These are phyloP conservation scores for Zygogramma bicolorata DNA, from an alignment of 2,888 invertebrate genomes.

Conservation along the genomic window DNA sequence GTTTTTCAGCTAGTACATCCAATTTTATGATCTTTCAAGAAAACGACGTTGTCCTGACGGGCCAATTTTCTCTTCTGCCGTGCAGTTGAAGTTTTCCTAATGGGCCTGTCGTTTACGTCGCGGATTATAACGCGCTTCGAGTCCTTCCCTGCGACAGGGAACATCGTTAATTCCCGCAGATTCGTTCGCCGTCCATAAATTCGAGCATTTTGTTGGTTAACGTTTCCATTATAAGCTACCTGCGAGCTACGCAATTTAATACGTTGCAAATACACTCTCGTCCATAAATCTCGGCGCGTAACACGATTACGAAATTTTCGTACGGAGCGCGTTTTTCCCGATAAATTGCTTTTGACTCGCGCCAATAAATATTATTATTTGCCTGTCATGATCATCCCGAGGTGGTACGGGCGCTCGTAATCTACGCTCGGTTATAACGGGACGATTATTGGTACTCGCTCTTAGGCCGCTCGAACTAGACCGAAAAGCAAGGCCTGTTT, in stretches of 20 bases:
- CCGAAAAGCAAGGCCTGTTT: too few species aligned
- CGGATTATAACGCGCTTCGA: not conserved
- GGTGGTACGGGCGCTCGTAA: slow-evolving; percentile 36
- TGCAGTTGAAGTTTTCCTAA: not conserved
- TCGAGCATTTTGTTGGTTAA: slow-evolving; percentile 47
- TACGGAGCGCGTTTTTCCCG: slow-evolving; percentile 35
- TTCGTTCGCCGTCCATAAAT: slow-evolving; percentile 41
- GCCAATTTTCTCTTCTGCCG: too few species aligned
- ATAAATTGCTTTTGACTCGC: slow-evolving; percentile 44
- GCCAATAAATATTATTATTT: slow-evolving; percentile 46
- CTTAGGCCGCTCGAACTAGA: too few species aligned
- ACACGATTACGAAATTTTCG: slow-evolving; percentile 45
- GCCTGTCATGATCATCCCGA: slow-evolving; percentile 39
- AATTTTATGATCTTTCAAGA: too few species aligned
- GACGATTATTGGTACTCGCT: too few species aligned
- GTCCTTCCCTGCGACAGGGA: slow-evolving; percentile 24
- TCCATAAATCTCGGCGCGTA: slow-evolving; percentile 46
- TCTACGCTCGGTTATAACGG: slow-evolving; percentile 38
- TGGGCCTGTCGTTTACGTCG: not conserved
- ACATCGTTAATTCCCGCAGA: slow-evolving; percentile 29
- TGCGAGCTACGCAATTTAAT: slow-evolving; percentile 49
- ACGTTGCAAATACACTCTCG: slow-evolving; percentile 48
- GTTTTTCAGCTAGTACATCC: too few species aligned
- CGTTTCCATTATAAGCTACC: slow-evolving; percentile 51
- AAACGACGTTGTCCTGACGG: too few species aligned